Conservation (phyloP, 2,113 vertebrate species). For the Cynoglossus semilaevis region DNA sequence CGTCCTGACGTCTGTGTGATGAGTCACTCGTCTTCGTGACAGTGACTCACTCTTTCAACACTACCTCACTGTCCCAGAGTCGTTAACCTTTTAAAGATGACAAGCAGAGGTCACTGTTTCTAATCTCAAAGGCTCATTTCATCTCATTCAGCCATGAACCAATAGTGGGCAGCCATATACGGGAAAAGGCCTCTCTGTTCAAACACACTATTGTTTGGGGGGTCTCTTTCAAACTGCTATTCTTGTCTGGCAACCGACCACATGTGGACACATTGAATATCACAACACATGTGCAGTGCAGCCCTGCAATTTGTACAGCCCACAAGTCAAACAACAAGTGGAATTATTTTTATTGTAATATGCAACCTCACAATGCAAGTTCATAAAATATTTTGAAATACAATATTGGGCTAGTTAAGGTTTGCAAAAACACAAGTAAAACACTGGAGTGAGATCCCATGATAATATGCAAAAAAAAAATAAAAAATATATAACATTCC, state of each 20-base stretch:
- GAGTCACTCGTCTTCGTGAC: constrained; percentile 61
- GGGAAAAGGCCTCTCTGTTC: constrained; percentile 39
- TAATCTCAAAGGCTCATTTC: constrained; percentile 53
- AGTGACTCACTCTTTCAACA: constrained; percentile 58
- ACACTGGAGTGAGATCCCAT: too few relatives aligned
- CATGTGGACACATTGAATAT: constrained; percentile 24
- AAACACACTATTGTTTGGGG: constrained; percentile 44
- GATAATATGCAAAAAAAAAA: too few relatives aligned
- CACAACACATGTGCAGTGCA: constrained; percentile 15
- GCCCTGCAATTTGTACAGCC: not conserved
- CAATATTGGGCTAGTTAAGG: too few relatives aligned
- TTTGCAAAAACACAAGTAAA: too few relatives aligned
- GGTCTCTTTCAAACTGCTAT: constrained; percentile 35
- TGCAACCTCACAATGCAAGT: too few relatives aligned
- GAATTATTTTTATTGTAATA: too few relatives aligned
- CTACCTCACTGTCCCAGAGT: constrained; percentile 43
- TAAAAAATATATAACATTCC: too few relatives aligned
- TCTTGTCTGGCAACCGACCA: constrained; percentile 21
- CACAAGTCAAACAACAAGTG: too few relatives aligned
- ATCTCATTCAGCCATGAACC: constrained; percentile 37
- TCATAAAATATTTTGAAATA: too few relatives aligned
- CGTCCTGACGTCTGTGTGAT: constrained; percentile 35
- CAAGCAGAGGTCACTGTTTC: constrained; percentile 50
- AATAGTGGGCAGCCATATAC: constrained; percentile 29
- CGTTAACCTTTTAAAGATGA: constrained; percentile 55